phyloP scores from a whole-genome alignment of 1,140 invertebrate species.

The Drosophila mojavensis region DNA sequence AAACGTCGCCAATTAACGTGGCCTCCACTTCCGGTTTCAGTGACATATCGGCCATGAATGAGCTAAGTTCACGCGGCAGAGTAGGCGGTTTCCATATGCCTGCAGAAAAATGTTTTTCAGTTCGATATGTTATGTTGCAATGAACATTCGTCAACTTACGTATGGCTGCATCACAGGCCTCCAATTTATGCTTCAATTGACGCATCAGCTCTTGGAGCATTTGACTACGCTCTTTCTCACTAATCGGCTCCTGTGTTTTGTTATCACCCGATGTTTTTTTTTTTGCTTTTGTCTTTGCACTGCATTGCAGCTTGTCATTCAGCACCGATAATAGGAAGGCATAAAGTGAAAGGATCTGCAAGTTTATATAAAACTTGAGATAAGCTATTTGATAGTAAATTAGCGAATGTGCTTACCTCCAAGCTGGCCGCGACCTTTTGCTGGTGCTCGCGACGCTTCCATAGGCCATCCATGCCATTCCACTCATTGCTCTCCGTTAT shows the following conservation, averaged over 20 bases:
- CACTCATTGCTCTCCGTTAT: slow-evolving; percentile 70
- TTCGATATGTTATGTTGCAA: neutral
- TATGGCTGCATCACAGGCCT: slow-evolving; percentile 70
- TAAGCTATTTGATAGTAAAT: neutral
- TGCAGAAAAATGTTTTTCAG: slow-evolving; percentile 11
- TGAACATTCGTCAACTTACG: slow-evolving; percentile 45
- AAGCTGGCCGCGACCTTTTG: slow-evolving; percentile 70
- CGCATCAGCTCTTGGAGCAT: slow-evolving; percentile 74
- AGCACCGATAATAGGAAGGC: slow-evolving; percentile 78
- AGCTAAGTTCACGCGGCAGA: slow-evolving; percentile 69
- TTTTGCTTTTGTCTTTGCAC: slow-evolving; percentile 69
- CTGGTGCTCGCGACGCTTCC: slow-evolving; percentile 68
- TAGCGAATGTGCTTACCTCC: slow-evolving; percentile 54
- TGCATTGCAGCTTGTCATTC: slow-evolving; percentile 76
- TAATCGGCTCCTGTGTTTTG: slow-evolving; percentile 60
- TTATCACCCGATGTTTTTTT: slow-evolving; percentile 49
- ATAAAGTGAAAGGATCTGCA: slow-evolving; percentile 79
- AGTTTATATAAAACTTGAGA: neutral
- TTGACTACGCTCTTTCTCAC: slow-evolving; percentile 77
- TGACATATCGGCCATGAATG: slow-evolving; percentile 82
- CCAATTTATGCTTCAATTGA: slow-evolving; percentile 75
- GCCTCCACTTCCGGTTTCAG: slow-evolving; percentile 79
- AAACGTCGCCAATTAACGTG: slow-evolving; percentile 75
- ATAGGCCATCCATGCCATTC: slow-evolving; percentile 66
- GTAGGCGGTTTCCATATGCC: slow-evolving; percentile 73